These are phyloP conservation scores for Taenaris catops DNA, from an alignment of 2,888 invertebrate species.

Conservation along the genomic window DNA sequence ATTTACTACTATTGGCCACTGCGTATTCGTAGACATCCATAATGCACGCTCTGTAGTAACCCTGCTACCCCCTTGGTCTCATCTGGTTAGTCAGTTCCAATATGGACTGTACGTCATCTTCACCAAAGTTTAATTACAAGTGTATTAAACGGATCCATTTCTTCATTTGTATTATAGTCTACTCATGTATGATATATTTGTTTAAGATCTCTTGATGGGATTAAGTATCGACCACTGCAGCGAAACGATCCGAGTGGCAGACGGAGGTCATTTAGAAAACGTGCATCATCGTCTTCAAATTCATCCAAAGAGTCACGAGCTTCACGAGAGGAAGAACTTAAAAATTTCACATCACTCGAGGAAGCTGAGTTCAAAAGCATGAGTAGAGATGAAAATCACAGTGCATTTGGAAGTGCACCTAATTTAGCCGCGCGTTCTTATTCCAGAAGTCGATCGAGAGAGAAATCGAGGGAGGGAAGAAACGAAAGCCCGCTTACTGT, in stretches of 20 bases:
- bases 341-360: constrained; percentile 82
- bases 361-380: constrained; percentile 78
- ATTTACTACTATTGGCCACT: constrained; percentile 46
- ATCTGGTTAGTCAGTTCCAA: too few relatives aligned
- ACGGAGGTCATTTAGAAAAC: constrained; percentile 80
- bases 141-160: constrained; percentile 38
- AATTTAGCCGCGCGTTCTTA: constrained; percentile 72
- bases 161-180: constrained; percentile 58
- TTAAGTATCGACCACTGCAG: constrained; percentile 80
- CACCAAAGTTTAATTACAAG: constrained; percentile 48
- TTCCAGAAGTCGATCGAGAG: constrained; percentile 77
- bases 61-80: constrained; percentile 37
- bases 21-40: constrained; percentile 32
- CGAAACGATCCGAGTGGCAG: constrained; percentile 82
- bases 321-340: constrained; percentile 82
- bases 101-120: constrained; percentile 29
- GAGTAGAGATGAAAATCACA: constrained; percentile 39
- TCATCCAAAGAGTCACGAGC: constrained; percentile 81
- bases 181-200: constrained; percentile 65
- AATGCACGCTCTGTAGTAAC: constrained; percentile 45
- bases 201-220: constrained; percentile 83
- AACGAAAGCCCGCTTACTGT: constrained; percentile 51
- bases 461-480: constrained; percentile 50
- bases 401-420: constrained; percentile 63
- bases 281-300: constrained; percentile 80